Evolutionary conservation across 2,113 vertebrate genomes (phyloP), one percentile per base, ranked within the genome.

Genomic region (Amphilophus citrinellus): DNA sequence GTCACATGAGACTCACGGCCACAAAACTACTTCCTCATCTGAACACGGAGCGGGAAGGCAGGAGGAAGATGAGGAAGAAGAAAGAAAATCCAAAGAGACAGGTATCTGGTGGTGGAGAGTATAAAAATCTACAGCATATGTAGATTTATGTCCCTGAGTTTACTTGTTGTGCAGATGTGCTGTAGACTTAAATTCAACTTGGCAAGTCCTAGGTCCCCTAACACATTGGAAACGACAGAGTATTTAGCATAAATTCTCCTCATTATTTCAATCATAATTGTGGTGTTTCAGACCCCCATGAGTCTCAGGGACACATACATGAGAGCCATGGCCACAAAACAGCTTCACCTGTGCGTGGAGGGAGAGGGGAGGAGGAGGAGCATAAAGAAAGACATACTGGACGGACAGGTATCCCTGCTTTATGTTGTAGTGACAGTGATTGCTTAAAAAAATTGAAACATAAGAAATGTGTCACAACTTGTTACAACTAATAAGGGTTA

Each of bases 391-490:
- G 61, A 47, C 32, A 77, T 4, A 6, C 17, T 42, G 76, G 73
- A 37, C 56, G 17, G 13, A 77, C n/a, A 83, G 79, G 84, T 88
- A 91, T 14, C 11, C 14, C 32, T 22, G 22, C 27, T 73, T 18
- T 22, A 53, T 24, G 35, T 10, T 37, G 14, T 7, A 20, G 8
- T 35, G 8, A 10, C 22, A 22, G 7, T 24, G 5, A 3, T 14
- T 10, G 10, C 65, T 27, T 27, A 53, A 53, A 53, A 44, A 13
- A 63, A 4, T 5, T 2, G 3, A 60, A n/a, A 22, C 9, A 22
- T 9, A 22, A 58, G 17, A 39, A 47, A 60, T 60, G 42, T n/a
- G 18, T 37, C 27, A 22, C 11, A 66, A 27, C 13, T 58, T 44
- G 22, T 42, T 61, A 24, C 18, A 53, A 6, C 61, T 50, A 37